Evolutionary conservation across 2,113 vertebrate species (phyloP).

Genomic region (Urocitellus parryii): DNA sequence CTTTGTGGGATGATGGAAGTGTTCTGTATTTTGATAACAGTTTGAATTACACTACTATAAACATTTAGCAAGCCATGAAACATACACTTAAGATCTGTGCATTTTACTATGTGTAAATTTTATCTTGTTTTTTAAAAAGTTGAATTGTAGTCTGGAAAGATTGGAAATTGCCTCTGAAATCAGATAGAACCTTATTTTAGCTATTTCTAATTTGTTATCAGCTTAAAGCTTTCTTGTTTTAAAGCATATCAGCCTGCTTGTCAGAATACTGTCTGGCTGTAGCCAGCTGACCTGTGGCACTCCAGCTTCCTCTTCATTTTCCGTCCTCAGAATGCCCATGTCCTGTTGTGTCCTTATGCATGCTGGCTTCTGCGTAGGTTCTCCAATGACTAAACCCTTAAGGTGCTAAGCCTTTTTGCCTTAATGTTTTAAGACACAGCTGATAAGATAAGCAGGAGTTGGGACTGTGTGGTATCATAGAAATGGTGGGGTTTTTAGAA

Average conservation of each 20-base stretch:
- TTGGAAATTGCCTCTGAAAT: neutral
- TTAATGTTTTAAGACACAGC: constrained; percentile 16
- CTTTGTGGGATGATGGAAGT: neutral
- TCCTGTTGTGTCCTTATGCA: neutral
- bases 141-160: neutral
- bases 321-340: neutral
- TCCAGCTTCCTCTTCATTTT: neutral
- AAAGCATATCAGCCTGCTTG: neutral
- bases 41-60: neutral
- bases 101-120: neutral
- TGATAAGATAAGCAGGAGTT: neutral
- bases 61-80: neutral
- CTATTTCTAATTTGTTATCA: neutral
- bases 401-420: neutral
- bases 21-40: neutral
- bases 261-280: neutral
- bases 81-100: neutral
- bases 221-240: constrained; percentile 9
- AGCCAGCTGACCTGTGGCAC: neutral
- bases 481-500: neutral
- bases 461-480: neutral
- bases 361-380: neutral
- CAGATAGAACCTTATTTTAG: constrained; percentile 15
- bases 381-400: neutral
- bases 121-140: neutral